Conservation (phyloP, 2,113 vertebrate genomes). For the Opisthocomus hoazin region DNA sequence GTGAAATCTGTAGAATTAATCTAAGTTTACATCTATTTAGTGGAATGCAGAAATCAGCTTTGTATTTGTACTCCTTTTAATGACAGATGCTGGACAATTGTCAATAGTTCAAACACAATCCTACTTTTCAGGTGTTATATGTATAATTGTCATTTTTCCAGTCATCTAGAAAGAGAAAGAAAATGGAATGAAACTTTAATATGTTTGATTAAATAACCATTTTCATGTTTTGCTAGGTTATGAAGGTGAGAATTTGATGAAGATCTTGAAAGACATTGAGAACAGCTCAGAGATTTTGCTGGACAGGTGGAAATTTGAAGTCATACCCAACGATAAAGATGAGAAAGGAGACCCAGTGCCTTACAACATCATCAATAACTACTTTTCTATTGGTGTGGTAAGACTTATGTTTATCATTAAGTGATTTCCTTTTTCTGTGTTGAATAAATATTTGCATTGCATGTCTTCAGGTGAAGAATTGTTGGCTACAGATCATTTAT, state of each 20-base stretch:
- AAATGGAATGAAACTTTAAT: background rate
- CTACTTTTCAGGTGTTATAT: background rate
- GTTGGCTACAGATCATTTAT: background rate
- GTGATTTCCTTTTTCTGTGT: background rate
- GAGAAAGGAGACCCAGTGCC: slow-evolving; percentile 93
- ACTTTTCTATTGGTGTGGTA: slow-evolving; percentile 92
- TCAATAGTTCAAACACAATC: background rate
- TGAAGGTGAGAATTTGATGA: slow-evolving; percentile 92
- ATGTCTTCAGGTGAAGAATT: slow-evolving; percentile 8
- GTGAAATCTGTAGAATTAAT: background rate
- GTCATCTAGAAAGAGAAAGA: background rate
- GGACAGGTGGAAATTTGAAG: slow-evolving; percentile 81
- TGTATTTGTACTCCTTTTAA: background rate
- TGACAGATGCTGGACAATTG: background rate
- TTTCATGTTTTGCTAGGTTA: slow-evolving; percentile 79
- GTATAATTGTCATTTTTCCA: background rate
- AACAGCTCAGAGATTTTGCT: slow-evolving; percentile 85
- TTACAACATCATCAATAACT: slow-evolving; percentile 95
- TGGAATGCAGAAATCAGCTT: background rate
- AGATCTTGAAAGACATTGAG: slow-evolving; percentile 92
- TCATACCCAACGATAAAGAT: slow-evolving; percentile 86
- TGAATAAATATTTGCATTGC: slow-evolving; percentile 13
- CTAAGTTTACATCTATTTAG: background rate
- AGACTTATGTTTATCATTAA: slow-evolving; percentile 57
- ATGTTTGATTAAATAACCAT: background rate